Evolutionary conservation across 2,113 vertebrate genomes (phyloP).

Genomic region (Silurus glanis): DNA sequence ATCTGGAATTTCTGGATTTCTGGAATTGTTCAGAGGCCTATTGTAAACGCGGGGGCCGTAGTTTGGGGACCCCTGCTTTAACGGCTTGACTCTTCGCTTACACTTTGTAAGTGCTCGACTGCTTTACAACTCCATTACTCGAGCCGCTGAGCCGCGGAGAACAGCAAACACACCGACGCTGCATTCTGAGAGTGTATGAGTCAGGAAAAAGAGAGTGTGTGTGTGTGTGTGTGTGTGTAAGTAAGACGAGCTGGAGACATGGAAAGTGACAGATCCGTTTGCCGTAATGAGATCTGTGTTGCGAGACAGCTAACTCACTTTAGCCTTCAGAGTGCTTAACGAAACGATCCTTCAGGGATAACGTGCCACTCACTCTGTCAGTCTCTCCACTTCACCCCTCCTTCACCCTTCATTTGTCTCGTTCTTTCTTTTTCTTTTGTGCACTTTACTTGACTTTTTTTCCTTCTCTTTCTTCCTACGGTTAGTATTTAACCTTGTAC

Average conservation of each 20-base stretch:
- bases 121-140: neutral
- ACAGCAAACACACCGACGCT: neutral
- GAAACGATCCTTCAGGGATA: neutral
- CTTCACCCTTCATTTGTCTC: neutral
- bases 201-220: neutral
- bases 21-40: too few species aligned
- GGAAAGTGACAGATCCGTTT: constrained; percentile 21
- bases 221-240: neutral
- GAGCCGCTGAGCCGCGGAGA: neutral
- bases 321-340: constrained; percentile 1
- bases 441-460: neutral
- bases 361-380: neutral
- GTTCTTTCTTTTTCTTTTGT: neutral
- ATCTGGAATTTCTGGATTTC: too few species aligned
- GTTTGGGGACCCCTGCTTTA: neutral
- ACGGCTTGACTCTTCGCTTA: constrained; percentile 6
- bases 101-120: neutral
- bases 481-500: neutral
- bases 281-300: constrained; percentile 6
- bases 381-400: neutral
- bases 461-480: neutral
- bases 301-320: constrained; percentile 9
- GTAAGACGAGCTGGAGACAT: neutral
- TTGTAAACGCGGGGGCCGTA: too few species aligned
- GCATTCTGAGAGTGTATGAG: neutral